Percentiles rank a stretch among this genome's conserved stretches.
These are phyloP conservation scores for Corvus hawaiiensis DNA, from an alignment of 2,113 vertebrate species.

Conservation along the genomic window DNA sequence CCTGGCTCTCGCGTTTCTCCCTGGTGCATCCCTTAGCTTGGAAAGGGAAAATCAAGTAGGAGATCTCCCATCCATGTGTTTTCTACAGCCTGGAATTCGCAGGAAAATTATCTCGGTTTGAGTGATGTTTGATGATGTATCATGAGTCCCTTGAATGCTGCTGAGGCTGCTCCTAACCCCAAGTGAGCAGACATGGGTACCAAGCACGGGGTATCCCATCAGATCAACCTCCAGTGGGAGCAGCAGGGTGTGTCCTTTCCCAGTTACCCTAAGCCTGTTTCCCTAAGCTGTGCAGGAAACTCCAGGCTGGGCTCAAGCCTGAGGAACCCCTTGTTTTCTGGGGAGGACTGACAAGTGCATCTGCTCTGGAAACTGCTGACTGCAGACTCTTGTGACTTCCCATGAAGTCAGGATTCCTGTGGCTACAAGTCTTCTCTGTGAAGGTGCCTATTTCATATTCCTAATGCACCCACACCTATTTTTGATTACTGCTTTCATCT, in stretches of 20 bases:
- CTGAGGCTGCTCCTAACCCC: not conserved
- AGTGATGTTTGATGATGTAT: not conserved
- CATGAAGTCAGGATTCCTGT: not conserved
- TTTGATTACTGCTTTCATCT: not conserved
- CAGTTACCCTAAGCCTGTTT: not conserved
- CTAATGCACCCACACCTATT: not conserved
- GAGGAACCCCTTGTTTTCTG: not conserved
- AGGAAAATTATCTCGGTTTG: not conserved
- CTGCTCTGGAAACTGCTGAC: not conserved
- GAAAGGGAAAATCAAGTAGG: not conserved
- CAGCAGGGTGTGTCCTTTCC: not conserved
- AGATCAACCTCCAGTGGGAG: not conserved
- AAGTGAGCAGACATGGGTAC: rapidly evolving
- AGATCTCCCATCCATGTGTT: not conserved
- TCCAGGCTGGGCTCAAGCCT: not conserved
- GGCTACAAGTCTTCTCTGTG: not conserved
- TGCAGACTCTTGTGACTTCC: not conserved
- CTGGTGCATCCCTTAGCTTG: not conserved
- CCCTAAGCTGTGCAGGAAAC: not conserved
- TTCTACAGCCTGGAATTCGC: not conserved
- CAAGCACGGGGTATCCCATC: not conserved
- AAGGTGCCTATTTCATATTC: not conserved
- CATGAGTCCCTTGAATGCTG: not conserved
- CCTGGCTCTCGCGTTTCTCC: not conserved
- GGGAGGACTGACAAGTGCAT: not conserved